Evolutionary conservation across 2,888 invertebrate genomes (phyloP).

Genomic region (Labia minor): DNA sequence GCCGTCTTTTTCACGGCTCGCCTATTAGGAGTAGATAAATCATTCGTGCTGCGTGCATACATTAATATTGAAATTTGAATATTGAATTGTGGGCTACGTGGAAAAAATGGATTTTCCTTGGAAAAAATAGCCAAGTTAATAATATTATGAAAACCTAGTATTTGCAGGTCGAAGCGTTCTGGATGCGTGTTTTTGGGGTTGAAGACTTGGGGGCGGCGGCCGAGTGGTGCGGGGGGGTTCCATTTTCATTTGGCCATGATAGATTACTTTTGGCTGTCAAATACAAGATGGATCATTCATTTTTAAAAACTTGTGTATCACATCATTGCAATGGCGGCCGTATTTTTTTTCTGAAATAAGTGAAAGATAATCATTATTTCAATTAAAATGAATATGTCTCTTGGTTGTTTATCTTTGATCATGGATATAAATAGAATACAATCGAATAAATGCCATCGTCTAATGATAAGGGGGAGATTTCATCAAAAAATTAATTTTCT

Average conservation of each 20-base stretch:
- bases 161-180: background rate
- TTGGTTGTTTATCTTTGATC: background rate
- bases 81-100: background rate
- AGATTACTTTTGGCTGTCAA: constrained; percentile 39
- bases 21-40: constrained; percentile 8
- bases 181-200: constrained; percentile 1
- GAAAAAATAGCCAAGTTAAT: background rate
- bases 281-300: constrained; percentile 35
- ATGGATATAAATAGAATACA: too few relatives aligned
- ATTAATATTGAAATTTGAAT: constrained; percentile 8
- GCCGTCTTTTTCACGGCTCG: constrained; percentile 7
- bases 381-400: background rate
- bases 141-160: background rate
- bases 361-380: constrained; percentile 13
- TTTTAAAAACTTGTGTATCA: constrained; percentile 13
- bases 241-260: constrained; percentile 35
- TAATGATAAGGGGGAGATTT: too few relatives aligned
- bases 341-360: background rate
- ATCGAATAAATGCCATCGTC: too few relatives aligned
- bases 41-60: background rate
- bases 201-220: background rate
- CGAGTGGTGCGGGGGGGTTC: background rate
- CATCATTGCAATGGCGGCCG: background rate
- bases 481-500: too few relatives aligned
- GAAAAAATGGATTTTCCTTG: background rate